phyloP scores from a whole-genome alignment of 2,888 invertebrate species.

The Drosophila kambysellisi region DNA sequence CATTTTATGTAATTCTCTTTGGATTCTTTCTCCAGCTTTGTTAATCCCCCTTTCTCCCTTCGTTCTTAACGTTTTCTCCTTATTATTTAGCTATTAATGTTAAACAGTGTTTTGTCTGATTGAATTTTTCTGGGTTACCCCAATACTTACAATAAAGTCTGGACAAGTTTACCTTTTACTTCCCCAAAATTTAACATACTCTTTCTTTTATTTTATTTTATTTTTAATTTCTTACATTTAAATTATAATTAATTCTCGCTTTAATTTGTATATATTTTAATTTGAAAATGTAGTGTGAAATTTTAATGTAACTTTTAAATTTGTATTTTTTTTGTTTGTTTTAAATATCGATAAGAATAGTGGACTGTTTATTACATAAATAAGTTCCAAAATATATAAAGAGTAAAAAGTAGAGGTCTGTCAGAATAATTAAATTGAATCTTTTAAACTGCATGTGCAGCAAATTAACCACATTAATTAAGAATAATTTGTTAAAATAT shows the following conservation, averaged over 20 bases:
- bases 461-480: not conserved
- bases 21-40: not conserved
- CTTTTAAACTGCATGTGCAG: not conserved
- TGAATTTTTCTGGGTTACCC: too few relatives aligned
- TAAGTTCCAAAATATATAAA: not conserved
- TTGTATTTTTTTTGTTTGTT: too few relatives aligned
- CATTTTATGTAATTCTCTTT: not conserved
- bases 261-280: not conserved
- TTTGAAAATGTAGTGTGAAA: not conserved
- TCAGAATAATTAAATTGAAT: not conserved
- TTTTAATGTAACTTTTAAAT: not conserved
- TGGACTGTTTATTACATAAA: not conserved
- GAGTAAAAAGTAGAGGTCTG: not conserved
- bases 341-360: too few relatives aligned
- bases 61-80: not conserved
- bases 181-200: not conserved
- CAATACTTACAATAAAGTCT: not conserved
- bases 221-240: not conserved
- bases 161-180: not conserved
- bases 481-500: not conserved
- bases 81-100: not conserved
- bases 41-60: not conserved
- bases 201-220: not conserved
- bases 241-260: not conserved
- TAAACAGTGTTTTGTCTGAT: not conserved